Evolutionary conservation across 2,888 invertebrate genomes (phyloP).

Genomic region (Drosophila pseudotakahashii): DNA sequence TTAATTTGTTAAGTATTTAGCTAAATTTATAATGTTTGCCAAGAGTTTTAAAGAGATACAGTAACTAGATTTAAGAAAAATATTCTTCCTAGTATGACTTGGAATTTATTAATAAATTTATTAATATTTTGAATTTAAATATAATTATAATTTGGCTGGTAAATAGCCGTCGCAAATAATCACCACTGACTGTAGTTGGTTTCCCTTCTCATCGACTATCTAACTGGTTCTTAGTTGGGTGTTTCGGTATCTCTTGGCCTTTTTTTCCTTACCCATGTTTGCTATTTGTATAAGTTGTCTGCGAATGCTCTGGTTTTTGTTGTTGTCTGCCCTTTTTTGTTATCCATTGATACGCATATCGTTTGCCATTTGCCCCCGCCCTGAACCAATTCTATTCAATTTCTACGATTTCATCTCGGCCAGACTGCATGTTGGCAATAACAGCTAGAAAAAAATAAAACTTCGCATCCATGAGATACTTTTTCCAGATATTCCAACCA

Average conservation of each 20-base stretch:
- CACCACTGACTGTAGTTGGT: constrained; percentile 1
- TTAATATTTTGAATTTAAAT: no score
- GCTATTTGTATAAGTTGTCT: constrained; percentile 76
- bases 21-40: neutral
- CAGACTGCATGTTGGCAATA: constrained; percentile 22
- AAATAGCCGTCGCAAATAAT: neutral
- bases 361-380: constrained; percentile 63
- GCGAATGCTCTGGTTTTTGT: constrained; percentile 48
- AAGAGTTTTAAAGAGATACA: no score
- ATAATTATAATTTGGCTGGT: neutral
- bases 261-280: constrained; percentile 30
- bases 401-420: constrained; percentile 76
- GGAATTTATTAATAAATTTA: no score
- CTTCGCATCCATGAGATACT: constrained; percentile 15
- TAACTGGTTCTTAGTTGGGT: constrained; percentile 37
- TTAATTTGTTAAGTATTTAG: neutral
- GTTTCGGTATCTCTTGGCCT: constrained; percentile 18
- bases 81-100: no score
- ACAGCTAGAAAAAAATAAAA: constrained; percentile 12
- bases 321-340: constrained; percentile 24
- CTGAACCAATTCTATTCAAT: constrained; percentile 67
- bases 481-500: constrained; percentile 21
- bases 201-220: neutral
- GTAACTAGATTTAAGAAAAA: no score
- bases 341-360: constrained; percentile 77